Conservation (phyloP, 2,113 vertebrate genomes). For the Halcyon malimbica region DNA sequence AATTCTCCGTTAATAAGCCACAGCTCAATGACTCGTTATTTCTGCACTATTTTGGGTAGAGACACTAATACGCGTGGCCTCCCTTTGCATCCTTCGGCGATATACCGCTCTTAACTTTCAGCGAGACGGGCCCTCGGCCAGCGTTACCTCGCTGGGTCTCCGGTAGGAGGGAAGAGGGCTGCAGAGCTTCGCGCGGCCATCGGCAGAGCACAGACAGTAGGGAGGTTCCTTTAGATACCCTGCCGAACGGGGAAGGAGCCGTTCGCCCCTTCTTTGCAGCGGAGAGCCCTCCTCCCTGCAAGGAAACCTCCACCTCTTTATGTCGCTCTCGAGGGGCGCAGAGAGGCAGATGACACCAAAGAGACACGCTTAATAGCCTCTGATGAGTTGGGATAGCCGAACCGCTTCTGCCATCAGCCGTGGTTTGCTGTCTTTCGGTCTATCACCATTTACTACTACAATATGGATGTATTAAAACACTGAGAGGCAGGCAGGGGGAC, state of each 20-base stretch:
- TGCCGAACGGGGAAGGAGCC: neutral
- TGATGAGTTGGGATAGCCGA: neutral
- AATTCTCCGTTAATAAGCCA: neutral
- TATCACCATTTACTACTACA: neutral
- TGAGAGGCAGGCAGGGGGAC: neutral
- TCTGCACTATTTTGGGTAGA: neutral
- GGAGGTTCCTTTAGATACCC: neutral
- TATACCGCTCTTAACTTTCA: neutral
- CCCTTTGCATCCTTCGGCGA: neutral
- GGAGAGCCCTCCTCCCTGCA: neutral
- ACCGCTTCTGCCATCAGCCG: neutral
- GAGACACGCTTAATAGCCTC: neutral
- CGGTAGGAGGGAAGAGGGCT: neutral
- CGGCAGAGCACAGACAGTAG: neutral
- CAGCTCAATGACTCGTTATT: neutral
- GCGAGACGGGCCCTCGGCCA: neutral
- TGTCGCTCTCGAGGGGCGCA: rapidly evolving
- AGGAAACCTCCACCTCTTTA: neutral
- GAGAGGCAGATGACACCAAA: neutral
- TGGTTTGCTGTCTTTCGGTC: neutral
- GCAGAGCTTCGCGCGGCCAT: neutral
- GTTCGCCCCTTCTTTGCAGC: neutral
- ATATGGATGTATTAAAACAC: neutral
- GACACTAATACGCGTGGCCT: neutral
- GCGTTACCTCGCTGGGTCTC: neutral